Evolutionary conservation across 92 coral and sea anemone species (phyloP), one percentile per base, ranked within the genome.

Genomic region (Paragorgia papillata): DNA sequence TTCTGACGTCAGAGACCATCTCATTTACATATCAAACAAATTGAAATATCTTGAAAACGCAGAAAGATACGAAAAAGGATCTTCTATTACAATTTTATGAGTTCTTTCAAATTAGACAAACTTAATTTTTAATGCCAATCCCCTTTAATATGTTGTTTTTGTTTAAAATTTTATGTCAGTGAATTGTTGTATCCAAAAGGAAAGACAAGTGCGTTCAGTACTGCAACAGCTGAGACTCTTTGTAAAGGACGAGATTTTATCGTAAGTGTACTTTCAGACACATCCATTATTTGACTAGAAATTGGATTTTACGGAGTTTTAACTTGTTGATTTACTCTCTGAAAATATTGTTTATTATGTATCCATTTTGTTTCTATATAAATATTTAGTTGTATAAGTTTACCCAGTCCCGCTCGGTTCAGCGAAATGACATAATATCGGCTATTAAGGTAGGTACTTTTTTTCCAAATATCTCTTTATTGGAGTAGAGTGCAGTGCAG

Each of bases 181-280:
- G 97, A 93, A 81, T 75, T 93, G 24, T 73, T 93, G 32, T 93
- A 93, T 61, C 97, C 97, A 28, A 88, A 89, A 71, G 92, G 92
- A 59, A 93, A 87, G 60, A 89, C 88, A 19, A 93, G 97, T 59
- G 90, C 97, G 0, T 85, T 82, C 65, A 90, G 97, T 76, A 90
- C 94, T 29, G 87, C 88, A 33, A 73, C 94, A 12, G 85, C 97
- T 53, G 97, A 90, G 33, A 90, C 89, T 59, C 84, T 93, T 3
- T 93, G 97, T 68, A 87, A 84, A 82, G 97, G 97, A 31, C 86
- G 97, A 86, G 96, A 93, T 69, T 93, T 90, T 73, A 76, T 93
- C 48, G 97, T 93, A 73, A 88, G 97, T 81, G 67, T 58, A 30
- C 12, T 1, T 30, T 7, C 46, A 27, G 33, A n/a, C n/a, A 2